phyloP scores from a whole-genome alignment of 2,888 invertebrate species.

The Troides oblongomaculatus region DNA sequence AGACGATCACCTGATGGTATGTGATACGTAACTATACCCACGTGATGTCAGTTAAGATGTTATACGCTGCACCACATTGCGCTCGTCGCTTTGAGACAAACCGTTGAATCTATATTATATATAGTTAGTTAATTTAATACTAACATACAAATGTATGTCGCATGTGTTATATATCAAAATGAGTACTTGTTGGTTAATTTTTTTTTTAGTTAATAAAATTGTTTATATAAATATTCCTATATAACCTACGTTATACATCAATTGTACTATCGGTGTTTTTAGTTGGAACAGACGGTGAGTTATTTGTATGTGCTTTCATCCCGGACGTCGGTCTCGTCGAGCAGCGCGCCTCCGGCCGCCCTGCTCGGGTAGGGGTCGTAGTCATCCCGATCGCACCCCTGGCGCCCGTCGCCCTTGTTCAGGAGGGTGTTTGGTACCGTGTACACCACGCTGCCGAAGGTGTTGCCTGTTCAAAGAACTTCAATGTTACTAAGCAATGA shows the following conservation, averaged over 20 bases:
- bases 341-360: slow-evolving; percentile 23
- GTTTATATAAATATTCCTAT: neutral
- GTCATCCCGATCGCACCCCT: slow-evolving; percentile 12
- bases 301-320: neutral
- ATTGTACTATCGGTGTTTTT: neutral
- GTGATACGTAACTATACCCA: too few relatives aligned
- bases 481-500: neutral
- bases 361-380: slow-evolving; percentile 33
- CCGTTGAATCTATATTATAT: too few relatives aligned
- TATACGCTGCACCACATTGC: too few relatives aligned
- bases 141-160: too few relatives aligned
- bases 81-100: too few relatives aligned
- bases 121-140: too few relatives aligned
- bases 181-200: neutral
- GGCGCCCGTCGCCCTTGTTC: slow-evolving; percentile 8
- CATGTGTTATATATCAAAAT: too few relatives aligned
- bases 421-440: slow-evolving; percentile 45
- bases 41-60: too few relatives aligned
- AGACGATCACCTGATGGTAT: too few relatives aligned
- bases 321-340: neutral
- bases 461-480: slow-evolving; percentile 1
- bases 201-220: neutral
- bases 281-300: neutral
- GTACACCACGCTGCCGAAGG: slow-evolving; percentile 46
- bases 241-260: neutral